Evolutionary conservation across 2,113 vertebrate genomes (phyloP), one percentile per base, ranked within the genome.

Genomic region (Plotosus lineatus): DNA sequence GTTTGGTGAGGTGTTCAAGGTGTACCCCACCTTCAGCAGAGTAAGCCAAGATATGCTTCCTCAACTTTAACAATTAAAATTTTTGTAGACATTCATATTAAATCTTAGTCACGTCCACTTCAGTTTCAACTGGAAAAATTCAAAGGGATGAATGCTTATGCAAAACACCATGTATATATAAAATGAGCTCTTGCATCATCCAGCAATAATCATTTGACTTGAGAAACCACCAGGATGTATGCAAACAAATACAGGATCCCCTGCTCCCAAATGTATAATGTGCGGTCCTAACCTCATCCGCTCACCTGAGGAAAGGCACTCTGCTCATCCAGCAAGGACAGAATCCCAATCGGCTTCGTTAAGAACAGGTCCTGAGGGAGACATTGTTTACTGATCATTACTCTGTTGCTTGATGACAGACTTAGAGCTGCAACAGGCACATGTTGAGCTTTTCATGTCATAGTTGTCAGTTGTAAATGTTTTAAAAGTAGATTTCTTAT

Each of bases 311-410:
- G 94, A 76, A 94, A 94, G 15, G 92, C 88, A 66, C 92, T 94
- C 81, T 94, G 93, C 71, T 94, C 94, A 85, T 94, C 94, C 85
- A 94, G 85, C 74, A 94, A 90, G 23, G 93, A 93, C 26, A 94
- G 81, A 0, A 94, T 84, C 42, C 94, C 94, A 50, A 91, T 61
- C 0, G 94, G 93, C 51, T 92, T 94, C 15, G 91, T 91, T 65
- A 94, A 84, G 31, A 94, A 90, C 28, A 94, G 88, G 78, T 93
- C 90, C 94, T 94, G 73, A 73, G 42, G 74, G n/a, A 58, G 31
- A 53, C 55, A 69, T 40, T 0, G 11, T 36, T 46, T 31, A 51
- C 4, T 56, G 7, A 60, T 79, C 8, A 79, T 26, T 33, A 56
- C 48, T 6, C 33, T 8, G 12, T 21, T 28, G 10, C 21, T 55